Conservation (phyloP, 2,797 vertebrate species). For the Cuculus canorus region DNA sequence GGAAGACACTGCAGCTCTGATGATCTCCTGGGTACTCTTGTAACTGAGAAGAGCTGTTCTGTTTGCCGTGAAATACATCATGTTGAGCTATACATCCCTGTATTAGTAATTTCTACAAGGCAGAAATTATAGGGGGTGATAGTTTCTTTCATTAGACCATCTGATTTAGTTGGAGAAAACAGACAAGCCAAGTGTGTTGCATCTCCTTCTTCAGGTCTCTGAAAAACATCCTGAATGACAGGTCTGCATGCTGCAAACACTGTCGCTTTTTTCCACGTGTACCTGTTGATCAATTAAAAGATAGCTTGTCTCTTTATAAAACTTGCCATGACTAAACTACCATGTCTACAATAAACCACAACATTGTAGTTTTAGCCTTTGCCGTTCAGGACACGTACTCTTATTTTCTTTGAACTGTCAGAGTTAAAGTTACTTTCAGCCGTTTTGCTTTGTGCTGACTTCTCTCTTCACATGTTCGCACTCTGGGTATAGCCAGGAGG, state of each 20-base stretch:
- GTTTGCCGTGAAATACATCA: not conserved
- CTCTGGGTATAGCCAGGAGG: not conserved
- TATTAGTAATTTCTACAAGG: conserved; percentile 2
- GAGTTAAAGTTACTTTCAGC: not conserved
- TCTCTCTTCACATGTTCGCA: not conserved
- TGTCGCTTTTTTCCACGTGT: not conserved
- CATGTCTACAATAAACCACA: not conserved
- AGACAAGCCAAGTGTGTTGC: not conserved
- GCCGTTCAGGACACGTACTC: not conserved
- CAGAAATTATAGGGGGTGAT: not conserved
- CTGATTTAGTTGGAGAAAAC: conserved; percentile 18
- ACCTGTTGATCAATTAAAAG: conserved; percentile 36
- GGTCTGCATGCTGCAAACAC: not conserved
- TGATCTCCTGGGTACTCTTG: conserved; percentile 18
- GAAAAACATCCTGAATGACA: not conserved
- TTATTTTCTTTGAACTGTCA: not conserved
- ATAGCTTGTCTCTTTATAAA: not conserved
- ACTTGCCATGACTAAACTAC: conserved; percentile 14
- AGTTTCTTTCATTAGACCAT: conserved; percentile 17
- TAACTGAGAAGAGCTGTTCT: not conserved
- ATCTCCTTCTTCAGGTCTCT: not conserved
- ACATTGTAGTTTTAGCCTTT: not conserved
- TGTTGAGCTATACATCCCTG: not conserved
- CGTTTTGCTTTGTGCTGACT: not conserved
- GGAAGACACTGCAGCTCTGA: not conserved